Conservation (phyloP, 2,113 vertebrate species). For the Myanophis thanlyinensis region DNA sequence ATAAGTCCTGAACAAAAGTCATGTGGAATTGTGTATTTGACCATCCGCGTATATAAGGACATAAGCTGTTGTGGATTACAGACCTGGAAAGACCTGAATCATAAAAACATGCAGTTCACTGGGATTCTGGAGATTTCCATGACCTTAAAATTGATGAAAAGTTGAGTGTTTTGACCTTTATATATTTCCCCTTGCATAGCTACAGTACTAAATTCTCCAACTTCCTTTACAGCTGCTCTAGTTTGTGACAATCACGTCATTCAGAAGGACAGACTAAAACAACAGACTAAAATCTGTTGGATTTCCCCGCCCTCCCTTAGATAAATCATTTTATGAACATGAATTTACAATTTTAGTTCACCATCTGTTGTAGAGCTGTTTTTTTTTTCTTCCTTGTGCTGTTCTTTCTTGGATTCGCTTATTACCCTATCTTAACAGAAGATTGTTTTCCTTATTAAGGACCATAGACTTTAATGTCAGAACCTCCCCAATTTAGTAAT, state of each 20-base stretch:
- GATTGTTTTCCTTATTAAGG: constrained; percentile 9
- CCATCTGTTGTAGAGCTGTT: constrained; percentile 8
- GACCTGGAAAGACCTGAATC: not conserved
- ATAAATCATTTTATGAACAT: constrained; percentile 29
- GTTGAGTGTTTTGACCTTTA: not conserved
- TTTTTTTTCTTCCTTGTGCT: constrained; percentile 8
- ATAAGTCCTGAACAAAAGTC: not conserved
- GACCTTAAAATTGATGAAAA: constrained; percentile 11
- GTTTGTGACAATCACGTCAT: constrained; percentile 21
- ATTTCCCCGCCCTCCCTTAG: constrained; percentile 15
- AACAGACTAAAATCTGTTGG: constrained; percentile 35
- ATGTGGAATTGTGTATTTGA: not conserved
- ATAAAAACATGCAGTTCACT: not conserved
- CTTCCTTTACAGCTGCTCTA: not conserved
- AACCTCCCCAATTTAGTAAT: not conserved
- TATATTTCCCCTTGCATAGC: not conserved
- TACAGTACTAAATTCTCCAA: not conserved
- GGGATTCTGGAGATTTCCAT: not conserved
- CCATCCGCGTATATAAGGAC: not conserved
- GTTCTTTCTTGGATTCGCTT: constrained; percentile 5
- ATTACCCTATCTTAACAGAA: not conserved
- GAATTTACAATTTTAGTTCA: constrained; percentile 35
- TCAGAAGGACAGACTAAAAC: constrained; percentile 21
- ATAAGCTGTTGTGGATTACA: not conserved
- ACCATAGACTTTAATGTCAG: not conserved